Evolutionary conservation across 2,888 invertebrate genomes (phyloP).

Genomic region (Brachyptera putata): DNA sequence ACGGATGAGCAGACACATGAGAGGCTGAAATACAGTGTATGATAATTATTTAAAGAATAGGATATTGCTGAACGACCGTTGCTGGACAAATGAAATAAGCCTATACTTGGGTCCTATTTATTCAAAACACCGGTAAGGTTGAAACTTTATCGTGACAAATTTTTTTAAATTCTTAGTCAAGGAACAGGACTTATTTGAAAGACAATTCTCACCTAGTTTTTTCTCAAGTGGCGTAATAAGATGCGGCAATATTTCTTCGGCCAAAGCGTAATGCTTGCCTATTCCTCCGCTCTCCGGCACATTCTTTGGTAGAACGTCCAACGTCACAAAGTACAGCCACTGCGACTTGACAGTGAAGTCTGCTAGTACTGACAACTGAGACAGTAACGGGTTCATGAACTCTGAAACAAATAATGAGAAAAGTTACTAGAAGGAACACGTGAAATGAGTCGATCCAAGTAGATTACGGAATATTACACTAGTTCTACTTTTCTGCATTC

Average conservation of each 20-base stretch:
- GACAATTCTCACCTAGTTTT: slow-evolving; percentile 56
- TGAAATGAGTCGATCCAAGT: no score
- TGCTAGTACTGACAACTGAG: slow-evolving; percentile 64
- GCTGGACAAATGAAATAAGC: no score
- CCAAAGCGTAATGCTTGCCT: slow-evolving; percentile 58
- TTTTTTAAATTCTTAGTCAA: no score
- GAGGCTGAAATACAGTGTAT: slow-evolving; percentile 53
- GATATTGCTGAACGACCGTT: no score
- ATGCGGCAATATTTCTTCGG: slow-evolving; percentile 68
- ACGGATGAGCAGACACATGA: slow-evolving; percentile 74
- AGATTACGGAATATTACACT: no score
- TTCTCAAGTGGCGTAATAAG: slow-evolving; percentile 84
- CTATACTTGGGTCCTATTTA: no score
- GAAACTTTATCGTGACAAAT: no score
- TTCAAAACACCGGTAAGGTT: no score
- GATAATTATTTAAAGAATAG: no score
- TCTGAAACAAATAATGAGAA: slow-evolving; percentile 50
- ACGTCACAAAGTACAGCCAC: slow-evolving; percentile 75
- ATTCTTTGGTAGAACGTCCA: slow-evolving; percentile 68
- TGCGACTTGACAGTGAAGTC: slow-evolving; percentile 84
- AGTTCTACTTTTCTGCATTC: no score
- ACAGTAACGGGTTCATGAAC: slow-evolving; percentile 72
- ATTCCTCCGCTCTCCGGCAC: slow-evolving; percentile 49
- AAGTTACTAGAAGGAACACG: not conserved
- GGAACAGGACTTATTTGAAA: no score